phyloP scores from a whole-genome alignment of 2,888 invertebrate species.

The Amitus sp. region DNA sequence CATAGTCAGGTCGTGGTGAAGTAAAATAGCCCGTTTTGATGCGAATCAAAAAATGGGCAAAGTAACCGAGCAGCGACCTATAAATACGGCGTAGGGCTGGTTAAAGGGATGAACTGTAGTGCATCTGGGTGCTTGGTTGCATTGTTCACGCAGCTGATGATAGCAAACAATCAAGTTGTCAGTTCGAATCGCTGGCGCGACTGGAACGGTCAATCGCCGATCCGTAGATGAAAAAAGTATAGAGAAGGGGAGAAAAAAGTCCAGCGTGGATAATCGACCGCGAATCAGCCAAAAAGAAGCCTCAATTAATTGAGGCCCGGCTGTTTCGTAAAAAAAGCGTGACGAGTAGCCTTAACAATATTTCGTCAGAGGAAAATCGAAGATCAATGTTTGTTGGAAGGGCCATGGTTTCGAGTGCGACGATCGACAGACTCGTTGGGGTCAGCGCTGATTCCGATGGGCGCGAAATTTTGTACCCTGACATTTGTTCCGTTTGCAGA shows the following conservation, averaged over 20 bases:
- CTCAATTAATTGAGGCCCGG: background rate
- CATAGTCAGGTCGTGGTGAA: no score
- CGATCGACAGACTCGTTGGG: conserved; percentile 14
- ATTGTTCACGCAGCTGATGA: conserved; percentile 21
- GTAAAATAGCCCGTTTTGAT: background rate
- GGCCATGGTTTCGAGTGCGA: background rate
- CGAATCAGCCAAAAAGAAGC: conserved; percentile 3
- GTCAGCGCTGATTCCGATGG: conserved; percentile 10
- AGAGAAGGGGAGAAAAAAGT: conserved; percentile 9
- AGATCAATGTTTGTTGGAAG: background rate
- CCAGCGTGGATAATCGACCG: conserved; percentile 4
- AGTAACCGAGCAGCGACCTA: conserved; percentile 27
- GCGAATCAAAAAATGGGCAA: background rate
- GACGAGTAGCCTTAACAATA: background rate
- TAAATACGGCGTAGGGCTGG: conserved; percentile 42
- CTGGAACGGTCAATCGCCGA: background rate
- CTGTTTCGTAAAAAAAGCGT: background rate
- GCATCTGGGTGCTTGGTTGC: conserved; percentile 38
- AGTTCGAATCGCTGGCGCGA: background rate
- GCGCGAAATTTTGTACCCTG: conserved; percentile 32
- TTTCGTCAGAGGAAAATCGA: background rate
- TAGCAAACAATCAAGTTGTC: background rate
- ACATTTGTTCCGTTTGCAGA: conserved; percentile 36
- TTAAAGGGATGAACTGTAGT: conserved; percentile 46
- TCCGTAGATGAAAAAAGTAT: background rate